Percentiles rank a stretch among this genome's conserved stretches.
Evolutionary conservation across 2,888 invertebrate genomes (phyloP).

Genomic region (Lymantria dispar): DNA sequence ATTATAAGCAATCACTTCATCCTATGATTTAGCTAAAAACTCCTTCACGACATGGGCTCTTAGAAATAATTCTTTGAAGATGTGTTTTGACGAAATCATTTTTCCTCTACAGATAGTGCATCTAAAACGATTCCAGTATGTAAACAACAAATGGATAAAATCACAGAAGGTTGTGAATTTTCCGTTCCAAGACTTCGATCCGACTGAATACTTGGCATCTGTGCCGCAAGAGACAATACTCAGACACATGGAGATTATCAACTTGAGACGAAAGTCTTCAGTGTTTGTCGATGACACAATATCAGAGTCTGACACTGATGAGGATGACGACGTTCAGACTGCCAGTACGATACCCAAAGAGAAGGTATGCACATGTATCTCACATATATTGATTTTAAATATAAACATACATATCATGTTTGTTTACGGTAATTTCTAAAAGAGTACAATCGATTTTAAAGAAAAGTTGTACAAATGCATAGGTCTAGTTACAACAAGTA

Average conservation of each 20-base stretch:
- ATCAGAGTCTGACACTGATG: constrained; percentile 51
- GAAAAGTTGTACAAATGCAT: no score
- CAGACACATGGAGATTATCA: constrained; percentile 82
- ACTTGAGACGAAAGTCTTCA: constrained; percentile 29
- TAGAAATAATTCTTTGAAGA: no score
- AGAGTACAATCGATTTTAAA: no score
- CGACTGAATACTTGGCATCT: constrained; percentile 92
- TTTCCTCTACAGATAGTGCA: constrained; percentile 88
- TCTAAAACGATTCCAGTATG: constrained; percentile 94
- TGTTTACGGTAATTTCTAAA: background rate
- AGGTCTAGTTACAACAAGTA: no score
- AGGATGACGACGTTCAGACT: constrained; percentile 24
- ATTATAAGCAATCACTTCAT: no score
- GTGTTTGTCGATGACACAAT: constrained; percentile 41
- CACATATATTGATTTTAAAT: background rate
- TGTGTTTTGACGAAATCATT: background rate
- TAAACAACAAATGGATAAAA: constrained; percentile 96
- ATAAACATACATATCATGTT: background rate
- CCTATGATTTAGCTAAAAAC: no score
- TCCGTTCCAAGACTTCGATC: constrained; percentile 93
- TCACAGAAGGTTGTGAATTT: constrained; percentile 96
- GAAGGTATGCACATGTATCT: constrained; percentile 4
- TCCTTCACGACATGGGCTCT: no score
- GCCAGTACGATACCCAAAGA: constrained; percentile 15
- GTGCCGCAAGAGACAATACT: constrained; percentile 90